phyloP scores from a whole-genome alignment of 1,140 invertebrate genomes.

The Cotesia chilonis region DNA sequence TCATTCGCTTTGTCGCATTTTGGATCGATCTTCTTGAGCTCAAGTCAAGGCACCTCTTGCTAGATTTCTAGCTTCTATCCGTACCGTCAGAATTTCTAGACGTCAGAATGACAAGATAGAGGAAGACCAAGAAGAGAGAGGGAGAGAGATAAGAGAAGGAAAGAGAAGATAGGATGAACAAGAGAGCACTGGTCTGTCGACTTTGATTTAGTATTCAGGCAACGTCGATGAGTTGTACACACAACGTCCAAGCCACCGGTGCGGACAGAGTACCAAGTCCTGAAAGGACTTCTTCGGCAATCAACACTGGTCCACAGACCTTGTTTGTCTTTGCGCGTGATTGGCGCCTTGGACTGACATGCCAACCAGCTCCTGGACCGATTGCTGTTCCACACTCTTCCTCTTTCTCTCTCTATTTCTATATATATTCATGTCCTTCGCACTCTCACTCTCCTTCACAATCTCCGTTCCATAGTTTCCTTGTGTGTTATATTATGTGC shows the following conservation, averaged over 20 bases:
- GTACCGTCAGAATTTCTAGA: too few relatives aligned
- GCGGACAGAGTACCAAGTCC: constrained; percentile 36
- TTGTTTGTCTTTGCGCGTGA: constrained; percentile 62
- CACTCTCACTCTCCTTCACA: neutral
- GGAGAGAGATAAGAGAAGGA: too few relatives aligned
- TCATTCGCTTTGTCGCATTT: too few relatives aligned
- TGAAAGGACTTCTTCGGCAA: constrained; percentile 55
- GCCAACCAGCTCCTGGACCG: neutral
- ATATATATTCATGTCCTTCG: neutral
- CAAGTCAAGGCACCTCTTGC: too few relatives aligned
- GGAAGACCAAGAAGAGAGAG: too few relatives aligned
- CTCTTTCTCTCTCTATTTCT: neutral
- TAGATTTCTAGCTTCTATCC: too few relatives aligned
- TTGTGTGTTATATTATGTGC: neutral
- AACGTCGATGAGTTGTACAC: constrained; percentile 44
- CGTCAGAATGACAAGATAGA: too few relatives aligned
- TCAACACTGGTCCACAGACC: constrained; percentile 56
- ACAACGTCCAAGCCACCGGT: constrained; percentile 35
- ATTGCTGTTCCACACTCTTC: neutral
- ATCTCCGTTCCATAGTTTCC: neutral
- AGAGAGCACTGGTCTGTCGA: constrained; percentile 17
- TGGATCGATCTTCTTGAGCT: too few relatives aligned
- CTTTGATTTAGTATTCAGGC: constrained; percentile 44
- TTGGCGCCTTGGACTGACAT: constrained; percentile 50
- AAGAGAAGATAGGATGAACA: too few relatives aligned